Percentiles rank a stretch among this genome's conserved stretches.
Evolutionary conservation across 2,113 vertebrate species (phyloP).

Genomic region (Rhizomys pruinosus): DNA sequence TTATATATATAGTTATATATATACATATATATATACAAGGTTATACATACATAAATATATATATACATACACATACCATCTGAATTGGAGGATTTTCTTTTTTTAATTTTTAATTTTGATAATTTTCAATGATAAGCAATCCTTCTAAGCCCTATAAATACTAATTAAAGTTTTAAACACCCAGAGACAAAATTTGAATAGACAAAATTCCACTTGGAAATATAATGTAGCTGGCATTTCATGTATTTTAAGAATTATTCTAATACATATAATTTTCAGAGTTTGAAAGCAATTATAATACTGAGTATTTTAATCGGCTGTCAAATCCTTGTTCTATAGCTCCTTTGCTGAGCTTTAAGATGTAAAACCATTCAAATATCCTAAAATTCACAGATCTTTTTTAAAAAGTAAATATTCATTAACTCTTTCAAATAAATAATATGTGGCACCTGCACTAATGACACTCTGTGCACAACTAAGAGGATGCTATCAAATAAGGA

Average conservation of each 20-base stretch:
- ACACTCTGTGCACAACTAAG: neutral
- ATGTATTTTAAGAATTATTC: neutral
- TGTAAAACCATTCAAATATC: neutral
- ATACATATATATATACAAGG: too few species aligned
- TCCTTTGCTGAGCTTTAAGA: neutral
- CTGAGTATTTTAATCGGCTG: neutral
- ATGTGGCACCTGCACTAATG: neutral
- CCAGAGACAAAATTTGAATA: neutral
- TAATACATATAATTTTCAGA: neutral
- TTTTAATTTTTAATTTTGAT: too few species aligned
- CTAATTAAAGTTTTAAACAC: too few species aligned
- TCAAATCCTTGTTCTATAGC: neutral
- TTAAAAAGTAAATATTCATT: neutral
- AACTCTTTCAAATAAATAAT: neutral
- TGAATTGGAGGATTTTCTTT: too few species aligned
- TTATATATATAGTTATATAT: too few species aligned
- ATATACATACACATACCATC: too few species aligned
- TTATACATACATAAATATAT: too few species aligned
- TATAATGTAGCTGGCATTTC: neutral
- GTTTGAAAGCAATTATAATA: constrained; percentile 28
- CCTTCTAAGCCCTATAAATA: too few species aligned
- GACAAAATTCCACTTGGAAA: neutral
- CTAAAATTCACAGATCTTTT: neutral
- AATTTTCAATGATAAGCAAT: too few species aligned
- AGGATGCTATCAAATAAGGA: neutral